These are phyloP conservation scores for Cyclina sinensis DNA, from an alignment of 1,140 invertebrate species.

Conservation along the genomic window DNA sequence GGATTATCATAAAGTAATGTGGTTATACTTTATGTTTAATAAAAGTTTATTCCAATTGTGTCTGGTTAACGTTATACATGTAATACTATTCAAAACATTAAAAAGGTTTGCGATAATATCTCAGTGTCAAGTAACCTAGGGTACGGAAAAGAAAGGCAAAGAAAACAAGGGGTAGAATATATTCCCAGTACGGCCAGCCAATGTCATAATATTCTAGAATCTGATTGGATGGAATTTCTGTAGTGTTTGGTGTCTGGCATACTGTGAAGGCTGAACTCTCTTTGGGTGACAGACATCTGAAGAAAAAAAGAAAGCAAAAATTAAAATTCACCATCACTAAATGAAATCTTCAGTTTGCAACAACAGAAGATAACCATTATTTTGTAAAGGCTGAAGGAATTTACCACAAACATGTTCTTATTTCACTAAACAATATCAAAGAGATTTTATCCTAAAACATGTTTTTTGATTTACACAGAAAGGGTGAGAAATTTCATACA, in stretches of 20 bases:
- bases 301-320: not conserved
- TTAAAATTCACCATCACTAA: not conserved
- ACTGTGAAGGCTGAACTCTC: constrained; percentile 58
- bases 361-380: too few species aligned
- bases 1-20: too few species aligned
- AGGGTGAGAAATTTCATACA: too few species aligned
- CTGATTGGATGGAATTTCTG: constrained; percentile 47
- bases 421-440: too few species aligned
- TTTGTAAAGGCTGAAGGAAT: too few species aligned
- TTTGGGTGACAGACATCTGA: constrained; percentile 39
- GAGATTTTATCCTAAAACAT: too few species aligned
- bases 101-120: constrained; percentile 65
- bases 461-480: too few species aligned
- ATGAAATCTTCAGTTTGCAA: not conserved
- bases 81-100: too few species aligned
- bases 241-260: constrained; percentile 60
- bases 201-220: constrained; percentile 60
- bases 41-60: too few species aligned
- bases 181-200: constrained; percentile 51
- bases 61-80: too few species aligned
- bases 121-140: constrained; percentile 65
- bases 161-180: constrained; percentile 62
- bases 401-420: too few species aligned
- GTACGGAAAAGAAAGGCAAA: constrained; percentile 56
- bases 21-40: too few species aligned